Evolutionary conservation across 2,113 vertebrate genomes (phyloP).

Genomic region (Oostethus manadensis): DNA sequence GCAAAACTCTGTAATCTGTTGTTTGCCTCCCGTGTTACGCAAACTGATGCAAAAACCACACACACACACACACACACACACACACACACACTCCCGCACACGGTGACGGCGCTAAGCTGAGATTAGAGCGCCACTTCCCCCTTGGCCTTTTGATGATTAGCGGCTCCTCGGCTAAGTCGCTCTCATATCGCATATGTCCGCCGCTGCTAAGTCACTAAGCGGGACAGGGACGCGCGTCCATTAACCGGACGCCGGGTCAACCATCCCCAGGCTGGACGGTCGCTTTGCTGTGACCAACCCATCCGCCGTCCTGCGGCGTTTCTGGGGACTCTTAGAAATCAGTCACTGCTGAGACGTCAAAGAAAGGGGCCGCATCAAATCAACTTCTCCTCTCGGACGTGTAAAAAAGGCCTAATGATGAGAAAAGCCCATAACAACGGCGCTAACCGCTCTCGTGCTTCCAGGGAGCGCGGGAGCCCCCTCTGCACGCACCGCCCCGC

Average conservation of each 20-base stretch:
- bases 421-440: constrained; percentile 44
- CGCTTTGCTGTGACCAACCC: constrained; percentile 42
- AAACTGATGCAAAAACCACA: background rate
- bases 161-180: constrained; percentile 66
- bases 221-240: constrained; percentile 54
- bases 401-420: too few relatives aligned
- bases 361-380: too few relatives aligned
- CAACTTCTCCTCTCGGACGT: too few relatives aligned
- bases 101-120: constrained; percentile 61
- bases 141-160: constrained; percentile 70
- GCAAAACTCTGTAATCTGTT: constrained; percentile 8
- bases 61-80: constrained; percentile 17
- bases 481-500: constrained; percentile 30
- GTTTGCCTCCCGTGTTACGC: constrained; percentile 14
- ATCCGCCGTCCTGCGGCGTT: constrained; percentile 41
- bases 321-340: too few relatives aligned
- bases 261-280: constrained; percentile 30
- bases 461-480: constrained; percentile 63
- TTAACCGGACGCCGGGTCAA: constrained; percentile 62
- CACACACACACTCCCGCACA: constrained; percentile 14
- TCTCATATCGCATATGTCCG: constrained; percentile 71
- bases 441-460: constrained; percentile 66
- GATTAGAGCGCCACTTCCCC: constrained; percentile 69
- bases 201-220: constrained; percentile 68
- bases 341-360: background rate